Conservation (phyloP, 2,888 invertebrate genomes). For the Nesidiocoris tenuis region DNA sequence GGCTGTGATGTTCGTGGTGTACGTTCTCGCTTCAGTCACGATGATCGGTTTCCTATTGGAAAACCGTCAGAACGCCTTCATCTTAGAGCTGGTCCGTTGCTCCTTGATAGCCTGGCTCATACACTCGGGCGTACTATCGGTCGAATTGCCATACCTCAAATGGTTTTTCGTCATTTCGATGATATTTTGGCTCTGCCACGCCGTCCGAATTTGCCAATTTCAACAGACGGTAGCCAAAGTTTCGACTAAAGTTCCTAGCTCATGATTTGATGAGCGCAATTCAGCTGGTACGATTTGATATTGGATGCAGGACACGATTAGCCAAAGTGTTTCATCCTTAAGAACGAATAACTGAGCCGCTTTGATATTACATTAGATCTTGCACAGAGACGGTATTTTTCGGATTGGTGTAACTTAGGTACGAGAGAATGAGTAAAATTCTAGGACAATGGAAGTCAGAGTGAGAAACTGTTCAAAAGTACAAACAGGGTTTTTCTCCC, state of each 20-base stretch:
- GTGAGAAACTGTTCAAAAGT: too few relatives aligned
- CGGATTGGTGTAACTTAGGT: too few relatives aligned
- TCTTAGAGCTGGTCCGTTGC: conserved; percentile 67
- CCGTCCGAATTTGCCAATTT: conserved; percentile 59
- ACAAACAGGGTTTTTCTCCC: too few relatives aligned
- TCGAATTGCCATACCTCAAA: conserved; percentile 57
- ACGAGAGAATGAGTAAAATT: too few relatives aligned
- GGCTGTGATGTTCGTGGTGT: conserved; percentile 62
- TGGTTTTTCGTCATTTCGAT: conserved; percentile 63
- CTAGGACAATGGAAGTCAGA: too few relatives aligned
- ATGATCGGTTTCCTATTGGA: conserved; percentile 73
- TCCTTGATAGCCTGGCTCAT: conserved; percentile 60
- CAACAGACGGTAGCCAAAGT: background rate
- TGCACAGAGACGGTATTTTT: too few relatives aligned
- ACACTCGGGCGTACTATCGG: conserved; percentile 51
- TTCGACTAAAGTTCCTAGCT: background rate
- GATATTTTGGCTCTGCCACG: conserved; percentile 66
- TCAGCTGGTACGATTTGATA: too few relatives aligned
- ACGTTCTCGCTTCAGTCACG: conserved; percentile 67
- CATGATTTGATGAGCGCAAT: too few relatives aligned
- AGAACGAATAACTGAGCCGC: too few relatives aligned
- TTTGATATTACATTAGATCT: too few relatives aligned
- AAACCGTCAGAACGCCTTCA: conserved; percentile 62
- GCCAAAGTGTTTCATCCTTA: too few relatives aligned
- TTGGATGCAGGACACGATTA: too few relatives aligned